Base-by-base conservation (phyloP, 2,888 invertebrate species). In the Pristionchus arcanus region DNA sequence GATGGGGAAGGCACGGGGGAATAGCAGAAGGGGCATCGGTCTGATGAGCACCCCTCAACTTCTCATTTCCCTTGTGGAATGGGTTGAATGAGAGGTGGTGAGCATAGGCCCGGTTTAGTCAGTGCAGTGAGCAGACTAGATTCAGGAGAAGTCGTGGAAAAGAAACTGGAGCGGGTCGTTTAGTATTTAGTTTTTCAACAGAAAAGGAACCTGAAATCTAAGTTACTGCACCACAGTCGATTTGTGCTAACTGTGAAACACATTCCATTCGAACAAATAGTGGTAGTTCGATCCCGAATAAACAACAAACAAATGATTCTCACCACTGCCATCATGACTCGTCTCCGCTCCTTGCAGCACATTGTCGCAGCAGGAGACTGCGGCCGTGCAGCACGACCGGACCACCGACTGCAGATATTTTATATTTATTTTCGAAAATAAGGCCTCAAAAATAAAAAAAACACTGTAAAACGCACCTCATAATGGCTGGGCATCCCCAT, bases 381-480 rank as follows among this genome's bases (percentile, higher is more conserved):
- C 94, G 5, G 94, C 94, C 68, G 91, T 90, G 91, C 94, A 94
- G 87, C 94, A 94, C n/a, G 34, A 21, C 2, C 49, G n/a, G 19
- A 89, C 77, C 68, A 87, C 37, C 28, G 55, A 87, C 59, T 68
- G 53, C 34, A 86, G 7, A 63, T 81, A n/a, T 19, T 25, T 13
- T n/a, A 25, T 49, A 83, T 42, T 68, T 25, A 77, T 77, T 77
- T 42, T 71, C 31, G 31, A 71, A 71, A 71, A 31, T 34, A 16
- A 16, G 2, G 19, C 34, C 16, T 31, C 5, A 0, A 16, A 68
- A 31, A 71, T 19, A 0, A 63, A 63, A 63, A 63, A 1, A 9
- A 3, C 74, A 31, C 9, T 71, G 4, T 16, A 25, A 37, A 37
- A 74, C 74, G 9, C 21, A 37, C 74, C 42, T 74, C 74, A 74